phyloP scores from a whole-genome alignment of 2,113 vertebrate species.

The Coreoperca whiteheadi region DNA sequence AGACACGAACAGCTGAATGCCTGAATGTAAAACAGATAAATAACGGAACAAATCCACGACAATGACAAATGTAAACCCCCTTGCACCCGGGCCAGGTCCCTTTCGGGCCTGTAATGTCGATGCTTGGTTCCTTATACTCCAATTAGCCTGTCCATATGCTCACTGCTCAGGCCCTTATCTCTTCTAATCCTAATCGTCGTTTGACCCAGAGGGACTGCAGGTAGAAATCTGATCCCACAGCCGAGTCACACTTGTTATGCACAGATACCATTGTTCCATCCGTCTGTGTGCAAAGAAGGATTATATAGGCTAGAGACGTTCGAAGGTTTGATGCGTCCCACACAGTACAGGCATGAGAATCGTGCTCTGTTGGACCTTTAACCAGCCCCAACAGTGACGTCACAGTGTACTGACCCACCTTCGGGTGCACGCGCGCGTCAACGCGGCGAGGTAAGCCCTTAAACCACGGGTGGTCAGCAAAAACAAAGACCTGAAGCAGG shows the following conservation, averaged over 20 bases:
- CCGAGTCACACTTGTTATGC: neutral
- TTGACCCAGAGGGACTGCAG: conserved; percentile 45
- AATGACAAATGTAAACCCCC: neutral
- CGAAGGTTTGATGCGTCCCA: too few species aligned
- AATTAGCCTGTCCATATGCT: conserved; percentile 45
- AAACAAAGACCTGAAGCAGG: too few species aligned
- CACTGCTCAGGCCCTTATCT: conserved; percentile 51
- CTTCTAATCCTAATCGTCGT: conserved; percentile 73
- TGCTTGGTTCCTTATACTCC: neutral
- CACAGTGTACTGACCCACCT: too few species aligned
- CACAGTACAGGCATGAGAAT: too few species aligned
- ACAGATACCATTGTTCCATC: rapidly evolving
- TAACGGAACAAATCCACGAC: neutral
- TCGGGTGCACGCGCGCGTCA: too few species aligned
- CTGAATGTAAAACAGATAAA: neutral
- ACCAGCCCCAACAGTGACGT: too few species aligned
- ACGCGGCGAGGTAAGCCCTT: too few species aligned
- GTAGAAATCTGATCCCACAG: neutral
- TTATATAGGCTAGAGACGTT: too few species aligned
- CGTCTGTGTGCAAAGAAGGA: neutral
- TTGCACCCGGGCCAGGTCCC: neutral
- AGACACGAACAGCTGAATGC: too few species aligned
- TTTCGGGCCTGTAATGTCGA: neutral
- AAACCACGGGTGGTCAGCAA: too few species aligned
- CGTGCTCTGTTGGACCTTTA: too few species aligned